A percentile compares a stretch with the other conserved stretches of the same genome.
Conservation (phyloP, 2,797 vertebrate species). For the Harpagifer antarcticus region DNA sequence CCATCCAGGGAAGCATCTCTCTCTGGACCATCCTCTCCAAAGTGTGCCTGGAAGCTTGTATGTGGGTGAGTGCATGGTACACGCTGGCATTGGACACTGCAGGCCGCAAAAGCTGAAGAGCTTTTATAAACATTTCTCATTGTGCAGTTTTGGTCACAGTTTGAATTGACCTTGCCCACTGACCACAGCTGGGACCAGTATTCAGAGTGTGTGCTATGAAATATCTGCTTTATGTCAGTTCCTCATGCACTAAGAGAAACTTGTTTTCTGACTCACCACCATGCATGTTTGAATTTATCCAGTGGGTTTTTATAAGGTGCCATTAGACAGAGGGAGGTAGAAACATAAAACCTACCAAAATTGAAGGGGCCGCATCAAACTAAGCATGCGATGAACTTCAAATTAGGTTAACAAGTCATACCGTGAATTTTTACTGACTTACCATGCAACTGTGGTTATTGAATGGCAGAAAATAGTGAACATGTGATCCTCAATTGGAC, state of each 20-base stretch:
- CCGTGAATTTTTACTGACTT: not conserved
- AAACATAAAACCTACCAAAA: constrained; percentile 33
- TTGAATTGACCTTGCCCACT: constrained; percentile 22
- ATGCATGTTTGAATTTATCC: constrained; percentile 27
- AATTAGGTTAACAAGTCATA: constrained; percentile 9
- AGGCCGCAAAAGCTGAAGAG: not conserved
- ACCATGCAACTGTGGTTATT: not conserved
- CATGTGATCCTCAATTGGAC: not conserved
- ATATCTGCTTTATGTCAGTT: constrained; percentile 28
- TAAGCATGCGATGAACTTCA: constrained; percentile 3
- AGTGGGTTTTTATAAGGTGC: constrained; percentile 28
- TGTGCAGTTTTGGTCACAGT: constrained; percentile 12
- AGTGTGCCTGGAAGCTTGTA: constrained; percentile 92
- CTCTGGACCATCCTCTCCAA: constrained; percentile 92
- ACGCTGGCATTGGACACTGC: not conserved
- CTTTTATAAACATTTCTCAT: constrained; percentile 15
- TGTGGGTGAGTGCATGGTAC: constrained; percentile 89
- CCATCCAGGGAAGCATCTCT: constrained; percentile 83
- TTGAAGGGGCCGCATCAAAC: constrained; percentile 7
- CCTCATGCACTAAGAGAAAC: constrained; percentile 21
- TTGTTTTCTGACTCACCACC: constrained; percentile 22
- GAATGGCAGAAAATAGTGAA: constrained; percentile 1
- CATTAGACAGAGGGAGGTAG: constrained; percentile 20
- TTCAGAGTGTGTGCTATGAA: constrained; percentile 21
- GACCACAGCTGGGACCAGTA: constrained; percentile 16